These are phyloP conservation scores for Diceros bicornis DNA, from an alignment of 2,797 vertebrate genomes.

Conservation along the genomic window DNA sequence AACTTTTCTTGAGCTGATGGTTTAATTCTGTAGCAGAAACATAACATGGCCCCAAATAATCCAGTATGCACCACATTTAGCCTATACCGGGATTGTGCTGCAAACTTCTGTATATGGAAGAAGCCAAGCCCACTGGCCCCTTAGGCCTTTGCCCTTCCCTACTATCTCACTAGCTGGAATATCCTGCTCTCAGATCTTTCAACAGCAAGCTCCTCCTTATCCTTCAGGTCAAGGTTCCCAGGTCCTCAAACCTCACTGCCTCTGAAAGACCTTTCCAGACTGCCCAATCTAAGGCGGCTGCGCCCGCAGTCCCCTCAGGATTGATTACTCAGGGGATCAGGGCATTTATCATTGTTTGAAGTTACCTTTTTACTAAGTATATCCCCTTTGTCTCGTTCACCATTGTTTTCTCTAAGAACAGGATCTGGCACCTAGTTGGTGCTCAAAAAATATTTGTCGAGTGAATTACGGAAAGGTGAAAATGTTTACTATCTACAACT, in stretches of 20 bases:
- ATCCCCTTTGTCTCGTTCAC: not conserved
- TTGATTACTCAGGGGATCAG: not conserved
- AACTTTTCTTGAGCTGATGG: not conserved
- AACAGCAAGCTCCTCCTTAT: not conserved
- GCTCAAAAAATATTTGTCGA: slow-evolving; percentile 19
- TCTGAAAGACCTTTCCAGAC: not conserved
- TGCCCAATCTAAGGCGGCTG: not conserved
- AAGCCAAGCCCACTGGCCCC: not conserved
- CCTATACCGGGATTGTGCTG: not conserved
- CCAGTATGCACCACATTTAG: not conserved
- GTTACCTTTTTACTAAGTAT: slow-evolving; percentile 28
- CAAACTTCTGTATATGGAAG: not conserved
- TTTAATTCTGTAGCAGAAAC: not conserved
- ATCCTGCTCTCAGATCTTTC: not conserved
- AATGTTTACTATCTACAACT: slow-evolving; percentile 14
- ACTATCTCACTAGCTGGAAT: not conserved
- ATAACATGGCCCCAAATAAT: not conserved
- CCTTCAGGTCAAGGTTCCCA: not conserved
- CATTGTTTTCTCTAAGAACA: slow-evolving; percentile 31
- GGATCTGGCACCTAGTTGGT: not conserved
- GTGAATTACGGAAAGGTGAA: slow-evolving; percentile 30
- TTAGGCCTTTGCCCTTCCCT: not conserved
- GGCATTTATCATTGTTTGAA: not conserved
- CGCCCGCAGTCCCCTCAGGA: not conserved
- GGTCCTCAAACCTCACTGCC: not conserved